These are phyloP conservation scores for Astropecten irregularis DNA, from an alignment of 53 echinoderm and acorn worm genomes.

Conservation along the genomic window DNA sequence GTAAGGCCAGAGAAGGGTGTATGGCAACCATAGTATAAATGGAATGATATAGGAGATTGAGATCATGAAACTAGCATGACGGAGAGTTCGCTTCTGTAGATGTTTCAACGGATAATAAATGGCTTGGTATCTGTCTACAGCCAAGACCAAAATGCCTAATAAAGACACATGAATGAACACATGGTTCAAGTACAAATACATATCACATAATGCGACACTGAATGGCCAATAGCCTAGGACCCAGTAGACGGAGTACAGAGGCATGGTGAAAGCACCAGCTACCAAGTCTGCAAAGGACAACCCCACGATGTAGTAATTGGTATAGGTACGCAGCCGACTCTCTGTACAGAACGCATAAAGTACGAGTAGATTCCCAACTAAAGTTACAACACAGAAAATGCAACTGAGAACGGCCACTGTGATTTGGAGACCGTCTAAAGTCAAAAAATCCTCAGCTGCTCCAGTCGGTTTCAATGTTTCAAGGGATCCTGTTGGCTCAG, in stretches of 20 bases:
- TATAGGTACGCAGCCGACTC: slow-evolving; percentile 43
- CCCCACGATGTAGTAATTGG: slow-evolving; percentile 59
- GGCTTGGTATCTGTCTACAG: slow-evolving; percentile 58
- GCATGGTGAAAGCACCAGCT: slow-evolving; percentile 52
- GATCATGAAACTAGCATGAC: slow-evolving; percentile 55
- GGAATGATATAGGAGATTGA: slow-evolving; percentile 57
- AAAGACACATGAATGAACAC: slow-evolving; percentile 44
- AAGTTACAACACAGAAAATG: slow-evolving; percentile 36
- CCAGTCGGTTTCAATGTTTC: too few species aligned
- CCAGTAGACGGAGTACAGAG: slow-evolving; percentile 47
- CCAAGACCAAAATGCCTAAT: slow-evolving; percentile 31
- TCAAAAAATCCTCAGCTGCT: too few species aligned
- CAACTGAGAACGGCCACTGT: slow-evolving; percentile 29
- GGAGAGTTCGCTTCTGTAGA: slow-evolving; percentile 38
- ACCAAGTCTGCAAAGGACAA: slow-evolving; percentile 42
- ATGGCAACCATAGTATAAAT: slow-evolving; percentile 47
- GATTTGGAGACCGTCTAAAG: slow-evolving; percentile 6
- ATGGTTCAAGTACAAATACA: slow-evolving; percentile 52
- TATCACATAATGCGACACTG: slow-evolving; percentile 15
- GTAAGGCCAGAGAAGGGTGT: slow-evolving; percentile 52
- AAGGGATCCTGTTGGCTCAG: too few species aligned
- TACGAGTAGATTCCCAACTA: slow-evolving; percentile 52
- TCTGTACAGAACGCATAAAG: slow-evolving; percentile 24
- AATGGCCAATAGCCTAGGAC: slow-evolving; percentile 58
- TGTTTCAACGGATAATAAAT: slow-evolving; percentile 53